A percentile compares a stretch with the other conserved stretches of the same genome.
Evolutionary conservation across 2,888 invertebrate genomes (phyloP).

Genomic region (Elegia similella): DNA sequence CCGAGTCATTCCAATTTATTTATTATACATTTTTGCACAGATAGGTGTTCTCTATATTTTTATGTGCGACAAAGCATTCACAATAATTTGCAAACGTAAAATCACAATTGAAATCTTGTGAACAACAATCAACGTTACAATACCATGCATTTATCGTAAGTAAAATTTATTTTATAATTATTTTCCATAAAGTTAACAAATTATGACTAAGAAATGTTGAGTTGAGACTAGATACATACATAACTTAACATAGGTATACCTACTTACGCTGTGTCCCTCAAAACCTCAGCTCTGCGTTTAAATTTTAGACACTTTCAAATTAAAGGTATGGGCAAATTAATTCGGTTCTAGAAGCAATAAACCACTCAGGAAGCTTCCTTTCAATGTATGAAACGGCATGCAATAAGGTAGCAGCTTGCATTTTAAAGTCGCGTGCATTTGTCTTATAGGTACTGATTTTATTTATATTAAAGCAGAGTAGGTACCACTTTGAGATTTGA

Average conservation of each 20-base stretch:
- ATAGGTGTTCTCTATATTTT: constrained; percentile 49
- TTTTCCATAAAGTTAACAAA: constrained; percentile 45
- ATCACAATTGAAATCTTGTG: constrained; percentile 30
- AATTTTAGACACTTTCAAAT: constrained; percentile 1
- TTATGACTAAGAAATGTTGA: constrained; percentile 68
- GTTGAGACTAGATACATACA: constrained; percentile 69
- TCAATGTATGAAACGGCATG: too few relatives aligned
- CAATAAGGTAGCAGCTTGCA: too few relatives aligned
- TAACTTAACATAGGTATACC: constrained; percentile 59
- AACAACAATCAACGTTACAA: constrained; percentile 43
- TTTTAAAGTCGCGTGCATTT: too few relatives aligned
- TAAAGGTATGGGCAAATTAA: neutral
- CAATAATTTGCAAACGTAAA: constrained; percentile 46
- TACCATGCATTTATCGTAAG: constrained; percentile 38
- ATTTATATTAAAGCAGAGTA: too few relatives aligned
- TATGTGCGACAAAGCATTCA: constrained; percentile 67
- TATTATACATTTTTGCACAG: constrained; percentile 23
- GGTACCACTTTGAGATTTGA: too few relatives aligned
- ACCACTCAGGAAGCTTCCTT: too few relatives aligned
- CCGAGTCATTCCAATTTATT: constrained; percentile 14
- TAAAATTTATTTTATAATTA: constrained; percentile 36
- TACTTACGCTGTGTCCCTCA: neutral
- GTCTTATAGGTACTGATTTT: too few relatives aligned
- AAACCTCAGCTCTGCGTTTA: neutral
- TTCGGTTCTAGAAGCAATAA: too few relatives aligned